Conservation (phyloP, 2,113 vertebrate genomes). For the Nothobranchius furzeri region DNA sequence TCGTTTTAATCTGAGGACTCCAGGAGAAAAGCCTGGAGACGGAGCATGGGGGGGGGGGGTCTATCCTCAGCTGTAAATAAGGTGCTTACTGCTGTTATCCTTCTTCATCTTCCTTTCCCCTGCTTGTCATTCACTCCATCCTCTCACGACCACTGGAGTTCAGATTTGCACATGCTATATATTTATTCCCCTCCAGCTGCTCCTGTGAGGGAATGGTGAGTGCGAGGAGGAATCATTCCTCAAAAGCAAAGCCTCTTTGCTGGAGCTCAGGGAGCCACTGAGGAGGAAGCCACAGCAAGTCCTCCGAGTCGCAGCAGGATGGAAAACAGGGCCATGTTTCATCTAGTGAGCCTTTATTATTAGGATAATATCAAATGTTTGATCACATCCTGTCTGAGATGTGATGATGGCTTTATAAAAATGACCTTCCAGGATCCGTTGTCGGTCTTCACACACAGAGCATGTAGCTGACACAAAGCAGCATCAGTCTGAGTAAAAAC, state of each 20-base stretch:
- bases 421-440: no score
- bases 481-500: no score
- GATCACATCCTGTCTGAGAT: neutral
- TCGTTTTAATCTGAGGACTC: neutral
- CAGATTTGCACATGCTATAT: constrained; percentile 30
- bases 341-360: neutral
- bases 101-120: constrained; percentile 9
- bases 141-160: constrained; percentile 7
- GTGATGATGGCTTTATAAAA: no score
- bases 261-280: constrained; percentile 13
- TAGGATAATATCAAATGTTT: neutral
- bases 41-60: no score
- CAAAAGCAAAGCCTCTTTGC: constrained; percentile 23
- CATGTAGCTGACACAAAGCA: no score
- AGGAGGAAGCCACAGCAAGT: constrained; percentile 25
- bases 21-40: no score
- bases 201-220: constrained; percentile 7
- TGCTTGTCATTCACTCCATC: neutral
- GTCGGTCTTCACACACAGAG: no score
- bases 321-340: neutral
- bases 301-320: constrained; percentile 25
- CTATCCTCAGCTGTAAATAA: constrained; percentile 52
- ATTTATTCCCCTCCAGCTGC: constrained; percentile 47
- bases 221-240: constrained; percentile 33
- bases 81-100: constrained; percentile 36